A percentile compares a stretch with the other conserved stretches of the same genome.
phyloP scores from a whole-genome alignment of 2,113 vertebrate genomes.

The Phalacrocorax carbo region DNA sequence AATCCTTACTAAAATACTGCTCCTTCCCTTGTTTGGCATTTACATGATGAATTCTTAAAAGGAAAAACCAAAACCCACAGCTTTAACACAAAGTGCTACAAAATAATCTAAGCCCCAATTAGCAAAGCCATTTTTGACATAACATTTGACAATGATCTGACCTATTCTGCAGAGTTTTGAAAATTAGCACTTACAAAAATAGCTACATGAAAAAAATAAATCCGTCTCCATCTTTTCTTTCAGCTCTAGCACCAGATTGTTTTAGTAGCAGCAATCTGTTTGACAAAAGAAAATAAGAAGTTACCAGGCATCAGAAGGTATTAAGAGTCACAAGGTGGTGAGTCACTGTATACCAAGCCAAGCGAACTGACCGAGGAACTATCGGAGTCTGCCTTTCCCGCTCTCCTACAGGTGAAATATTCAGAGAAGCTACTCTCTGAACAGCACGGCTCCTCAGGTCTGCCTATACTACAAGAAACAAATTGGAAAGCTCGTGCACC shows the following conservation, averaged over 20 bases:
- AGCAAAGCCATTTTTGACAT: not conserved
- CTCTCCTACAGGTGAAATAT: not conserved
- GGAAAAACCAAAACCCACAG: rapidly evolving
- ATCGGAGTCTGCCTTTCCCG: not conserved
- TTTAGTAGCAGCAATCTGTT: constrained; percentile 23
- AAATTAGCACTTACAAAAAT: not conserved
- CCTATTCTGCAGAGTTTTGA: not conserved
- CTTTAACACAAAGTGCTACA: not conserved
- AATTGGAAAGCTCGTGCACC: not conserved
- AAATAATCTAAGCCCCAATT: not conserved
- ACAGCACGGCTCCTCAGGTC: not conserved
- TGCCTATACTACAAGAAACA: not conserved
- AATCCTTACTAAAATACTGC: not conserved
- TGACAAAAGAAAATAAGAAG: not conserved
- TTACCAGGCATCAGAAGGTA: not conserved
- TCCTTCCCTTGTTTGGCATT: not conserved
- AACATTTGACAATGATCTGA: not conserved
- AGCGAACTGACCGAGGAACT: not conserved
- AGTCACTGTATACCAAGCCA: not conserved
- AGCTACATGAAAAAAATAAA: not conserved
- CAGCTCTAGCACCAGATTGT: not conserved
- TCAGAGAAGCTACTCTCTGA: not conserved
- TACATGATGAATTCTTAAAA: not conserved
- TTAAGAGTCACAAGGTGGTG: constrained; percentile 12
- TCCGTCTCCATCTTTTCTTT: not conserved